These are phyloP conservation scores for Scomberomorus guttatus DNA, from an alignment of 2,797 vertebrate genomes.

Conservation along the genomic window DNA sequence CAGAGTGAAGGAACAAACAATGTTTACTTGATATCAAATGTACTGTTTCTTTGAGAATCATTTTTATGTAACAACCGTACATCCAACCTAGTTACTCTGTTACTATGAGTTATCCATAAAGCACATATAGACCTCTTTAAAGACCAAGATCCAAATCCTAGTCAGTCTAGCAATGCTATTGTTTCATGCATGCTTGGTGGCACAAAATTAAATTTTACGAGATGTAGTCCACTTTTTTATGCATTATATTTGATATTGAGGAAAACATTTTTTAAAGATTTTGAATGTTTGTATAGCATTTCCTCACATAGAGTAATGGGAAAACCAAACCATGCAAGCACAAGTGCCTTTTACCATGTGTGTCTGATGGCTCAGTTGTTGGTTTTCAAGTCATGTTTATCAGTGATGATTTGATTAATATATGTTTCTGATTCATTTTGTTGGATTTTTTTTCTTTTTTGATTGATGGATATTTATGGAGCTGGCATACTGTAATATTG, in stretches of 20 bases:
- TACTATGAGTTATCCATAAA: neutral
- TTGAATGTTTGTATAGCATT: neutral
- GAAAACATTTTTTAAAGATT: neutral
- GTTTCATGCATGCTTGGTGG: too few species aligned
- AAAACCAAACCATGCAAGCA: neutral
- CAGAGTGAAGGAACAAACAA: neutral
- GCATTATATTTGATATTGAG: neutral
- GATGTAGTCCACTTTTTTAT: neutral
- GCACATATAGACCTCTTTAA: too few species aligned
- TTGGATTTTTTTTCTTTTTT: neutral
- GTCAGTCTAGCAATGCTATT: neutral
- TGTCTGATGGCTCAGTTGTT: neutral
- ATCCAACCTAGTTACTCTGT: neutral
- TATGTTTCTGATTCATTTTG: neutral
- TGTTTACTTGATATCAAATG: neutral
- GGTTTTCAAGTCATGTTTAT: neutral
- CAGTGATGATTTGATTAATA: neutral
- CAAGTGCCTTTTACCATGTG: too few species aligned
- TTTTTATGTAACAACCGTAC: neutral
- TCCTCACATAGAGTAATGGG: neutral
- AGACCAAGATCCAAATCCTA: too few species aligned
- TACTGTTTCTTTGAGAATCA: neutral
- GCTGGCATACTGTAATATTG: neutral
- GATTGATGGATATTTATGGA: neutral
- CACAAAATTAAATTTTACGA: too few species aligned